phyloP scores from a whole-genome alignment of 2,888 invertebrate species.

The Xanthostigma xanthostigma region DNA sequence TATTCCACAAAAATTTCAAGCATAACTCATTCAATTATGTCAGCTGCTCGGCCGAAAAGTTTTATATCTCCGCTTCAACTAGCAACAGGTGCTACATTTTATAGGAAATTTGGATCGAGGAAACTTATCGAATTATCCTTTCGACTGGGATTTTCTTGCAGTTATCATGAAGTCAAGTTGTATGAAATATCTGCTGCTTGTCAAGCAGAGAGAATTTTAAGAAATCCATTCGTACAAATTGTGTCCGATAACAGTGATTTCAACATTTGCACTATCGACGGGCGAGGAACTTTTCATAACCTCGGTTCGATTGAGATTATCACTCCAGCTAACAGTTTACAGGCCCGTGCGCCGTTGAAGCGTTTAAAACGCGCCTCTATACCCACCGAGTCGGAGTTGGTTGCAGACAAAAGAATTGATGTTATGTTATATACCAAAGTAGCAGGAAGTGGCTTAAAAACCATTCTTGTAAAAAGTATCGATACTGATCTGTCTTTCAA shows the following conservation, averaged over 20 bases:
- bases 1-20: not conserved
- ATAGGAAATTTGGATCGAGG: conserved; percentile 1
- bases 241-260: conserved; percentile 4
- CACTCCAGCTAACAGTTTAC: conserved; percentile 3
- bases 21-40: not conserved
- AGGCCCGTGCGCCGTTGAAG: not conserved
- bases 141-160: not conserved
- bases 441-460: no score
- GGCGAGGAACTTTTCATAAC: conserved; percentile 4
- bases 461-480: no score
- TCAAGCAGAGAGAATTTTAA: no score
- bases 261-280: conserved; percentile 4
- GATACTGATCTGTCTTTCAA: not conserved
- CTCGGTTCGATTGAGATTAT: conserved; percentile 5
- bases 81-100: no score
- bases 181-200: conserved; percentile 1
- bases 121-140: not conserved
- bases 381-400: no score
- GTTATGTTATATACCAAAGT: no score
- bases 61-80: no score
- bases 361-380: not conserved
- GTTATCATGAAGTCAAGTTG: not conserved
- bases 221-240: conserved; percentile 8
- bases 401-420: no score
- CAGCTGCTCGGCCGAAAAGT: conserved; percentile 1